Conservation (phyloP, 1,140 invertebrate species). For the Papilio polyxenes region DNA sequence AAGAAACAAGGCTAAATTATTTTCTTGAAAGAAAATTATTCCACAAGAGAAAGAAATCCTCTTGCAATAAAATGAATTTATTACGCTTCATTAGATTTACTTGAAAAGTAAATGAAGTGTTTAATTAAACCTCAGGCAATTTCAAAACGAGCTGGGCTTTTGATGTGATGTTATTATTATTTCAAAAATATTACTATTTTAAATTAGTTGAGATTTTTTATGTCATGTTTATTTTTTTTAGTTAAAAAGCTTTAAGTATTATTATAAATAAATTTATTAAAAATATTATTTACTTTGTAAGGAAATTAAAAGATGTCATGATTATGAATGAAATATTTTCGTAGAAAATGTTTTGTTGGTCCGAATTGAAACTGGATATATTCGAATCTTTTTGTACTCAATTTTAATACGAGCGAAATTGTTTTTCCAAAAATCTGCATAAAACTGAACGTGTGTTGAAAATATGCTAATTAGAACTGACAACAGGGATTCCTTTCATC, state of each 20-base stretch:
- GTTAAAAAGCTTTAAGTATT: neutral
- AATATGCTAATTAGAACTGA: neutral
- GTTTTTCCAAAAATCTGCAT: neutral
- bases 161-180: neutral
- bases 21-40: conserved; percentile 8
- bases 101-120: conserved; percentile 11
- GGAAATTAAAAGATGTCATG: too few species aligned
- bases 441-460: neutral
- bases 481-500: neutral
- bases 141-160: neutral
- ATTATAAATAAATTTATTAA: too few species aligned
- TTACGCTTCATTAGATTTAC: conserved; percentile 8
- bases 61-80: conserved; percentile 2
- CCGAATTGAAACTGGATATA: too few species aligned
- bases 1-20: neutral
- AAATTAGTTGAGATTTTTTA: too few species aligned
- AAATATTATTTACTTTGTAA: too few species aligned
- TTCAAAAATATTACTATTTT: neutral
- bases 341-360: neutral
- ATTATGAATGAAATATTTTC: too few species aligned
- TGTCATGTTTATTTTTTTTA: neutral
- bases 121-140: conserved; percentile 11
- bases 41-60: conserved; percentile 1
- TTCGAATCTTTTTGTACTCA: too few species aligned
- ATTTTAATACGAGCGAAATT: neutral